Evolutionary conservation across 2,113 vertebrate species (phyloP), one percentile per base, ranked within the genome.

Genomic region (Hystrix brachyura): DNA sequence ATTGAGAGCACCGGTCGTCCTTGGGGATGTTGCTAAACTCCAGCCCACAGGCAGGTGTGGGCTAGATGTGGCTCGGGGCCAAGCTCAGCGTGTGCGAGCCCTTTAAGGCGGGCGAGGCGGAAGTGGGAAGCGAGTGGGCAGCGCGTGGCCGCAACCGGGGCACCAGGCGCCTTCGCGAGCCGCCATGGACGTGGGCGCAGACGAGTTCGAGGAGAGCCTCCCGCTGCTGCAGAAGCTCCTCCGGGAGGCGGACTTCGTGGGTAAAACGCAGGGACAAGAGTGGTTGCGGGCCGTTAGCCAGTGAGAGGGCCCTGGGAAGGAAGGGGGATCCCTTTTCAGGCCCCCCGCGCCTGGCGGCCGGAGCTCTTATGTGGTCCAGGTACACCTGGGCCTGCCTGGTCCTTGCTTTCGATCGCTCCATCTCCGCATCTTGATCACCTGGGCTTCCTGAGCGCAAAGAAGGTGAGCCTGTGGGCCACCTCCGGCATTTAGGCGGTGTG

Each of bases 171-270:
- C 8, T 10, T 2, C 19, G 51, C 9, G 14, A 29, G 82, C 74
- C 25, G 65, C 55, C 2, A 98, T 99, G 98, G 98, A 99, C 1
- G 84, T 99, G 89, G 91, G 94, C 0, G 98, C 97, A 0, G 93
- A 84, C 0, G 59, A 43, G 6, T 99, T 99, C 21, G 91, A 96
- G 55, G 46, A 76, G 91, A 12, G 17, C 8, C 74, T 98, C 3
- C 97, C 97, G 2, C 0, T 67, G 53, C 94, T 99, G 83, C 96
- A 93, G 92, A 94, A 85, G 29, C 97, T 95, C 0, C 14, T 99
- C 15, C 12, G 59, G 15, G 89, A 87, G 1, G 97, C 98, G 0
- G 95, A 98, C 27, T 99, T 99, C 62, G 87, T 99, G 90, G 98
- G 98, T 99, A 94, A 97, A 97, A 67, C 13, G 2, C 10, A 0